Evolutionary conservation across 1,140 invertebrate species (phyloP).

Genomic region (Rhynchophorus ferrugineus): DNA sequence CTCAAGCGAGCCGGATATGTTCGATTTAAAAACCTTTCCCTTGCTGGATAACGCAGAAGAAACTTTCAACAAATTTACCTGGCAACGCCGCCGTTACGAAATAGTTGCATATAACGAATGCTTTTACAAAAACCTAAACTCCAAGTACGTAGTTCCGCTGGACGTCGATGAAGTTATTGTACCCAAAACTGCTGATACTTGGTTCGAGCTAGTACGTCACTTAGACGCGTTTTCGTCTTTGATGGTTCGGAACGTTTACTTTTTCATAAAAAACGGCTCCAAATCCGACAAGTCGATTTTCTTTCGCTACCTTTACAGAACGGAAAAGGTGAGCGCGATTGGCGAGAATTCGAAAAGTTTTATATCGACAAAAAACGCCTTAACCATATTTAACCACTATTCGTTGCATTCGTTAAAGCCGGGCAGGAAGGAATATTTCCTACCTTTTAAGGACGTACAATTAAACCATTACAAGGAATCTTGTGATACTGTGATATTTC

Average conservation of each 20-base stretch:
- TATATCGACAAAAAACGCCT: slow-evolving; percentile 53
- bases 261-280: slow-evolving; percentile 38
- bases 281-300: slow-evolving; percentile 32
- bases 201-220: slow-evolving; percentile 45
- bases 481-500: slow-evolving; percentile 30
- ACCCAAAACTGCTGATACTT: slow-evolving; percentile 50
- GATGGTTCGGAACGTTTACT: slow-evolving; percentile 57
- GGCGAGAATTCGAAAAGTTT: slow-evolving; percentile 66
- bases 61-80: slow-evolving; percentile 36
- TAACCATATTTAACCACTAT: slow-evolving; percentile 70
- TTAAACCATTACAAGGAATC: slow-evolving; percentile 52
- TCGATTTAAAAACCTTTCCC: slow-evolving; percentile 2
- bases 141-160: slow-evolving; percentile 56
- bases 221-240: slow-evolving; percentile 49
- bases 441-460: slow-evolving; percentile 46
- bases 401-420: slow-evolving; percentile 53
- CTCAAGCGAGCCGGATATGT: neutral
- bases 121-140: slow-evolving; percentile 59
- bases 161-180: slow-evolving; percentile 67
- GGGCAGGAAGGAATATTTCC: slow-evolving; percentile 43
- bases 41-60: slow-evolving; percentile 1
- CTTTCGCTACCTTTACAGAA: slow-evolving; percentile 27
- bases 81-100: slow-evolving; percentile 63
- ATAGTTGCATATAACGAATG: slow-evolving; percentile 68
- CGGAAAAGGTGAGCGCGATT: slow-evolving; percentile 46